A percentile compares a stretch with the other conserved stretches of the same genome.
phyloP scores from a whole-genome alignment of 2,888 invertebrate species.

The Philereme vetulata region DNA sequence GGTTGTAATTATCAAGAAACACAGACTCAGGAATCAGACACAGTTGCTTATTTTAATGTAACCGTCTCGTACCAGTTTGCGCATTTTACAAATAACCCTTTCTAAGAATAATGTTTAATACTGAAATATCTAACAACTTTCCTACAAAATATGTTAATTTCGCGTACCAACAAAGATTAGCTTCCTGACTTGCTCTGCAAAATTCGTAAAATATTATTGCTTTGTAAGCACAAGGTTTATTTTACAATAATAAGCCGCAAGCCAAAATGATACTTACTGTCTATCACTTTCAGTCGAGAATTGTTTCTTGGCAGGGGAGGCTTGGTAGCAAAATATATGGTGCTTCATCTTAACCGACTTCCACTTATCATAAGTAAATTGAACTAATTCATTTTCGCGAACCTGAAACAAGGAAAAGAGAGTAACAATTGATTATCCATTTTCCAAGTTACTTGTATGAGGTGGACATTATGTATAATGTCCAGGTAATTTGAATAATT shows the following conservation, averaged over 20 bases:
- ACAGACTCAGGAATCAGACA: too few relatives aligned
- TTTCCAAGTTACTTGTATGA: too few relatives aligned
- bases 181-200: slow-evolving; percentile 82
- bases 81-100: too few relatives aligned
- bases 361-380: slow-evolving; percentile 93
- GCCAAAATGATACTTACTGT: slow-evolving; percentile 63
- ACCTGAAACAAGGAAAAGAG: slow-evolving; percentile 74
- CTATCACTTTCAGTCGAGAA: slow-evolving; percentile 90
- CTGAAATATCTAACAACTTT: slow-evolving; percentile 27
- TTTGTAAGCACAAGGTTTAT: slow-evolving; percentile 34
- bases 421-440: not conserved
- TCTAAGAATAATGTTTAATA: not conserved
- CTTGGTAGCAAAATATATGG: slow-evolving; percentile 94
- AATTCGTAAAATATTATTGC: slow-evolving; percentile 49
- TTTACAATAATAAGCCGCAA: slow-evolving; percentile 26
- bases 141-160: slow-evolving; percentile 45
- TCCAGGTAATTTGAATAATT: too few relatives aligned
- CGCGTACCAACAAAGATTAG: slow-evolving; percentile 78
- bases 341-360: slow-evolving; percentile 93
- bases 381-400: slow-evolving; percentile 91
- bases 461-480: too few relatives aligned
- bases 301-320: slow-evolving; percentile 91
- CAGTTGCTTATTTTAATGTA: too few relatives aligned
- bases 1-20: too few relatives aligned
- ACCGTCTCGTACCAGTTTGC: too few relatives aligned